Conservation (phyloP, 1,140 invertebrate genomes). For the Yoshiicerus persimilis region DNA sequence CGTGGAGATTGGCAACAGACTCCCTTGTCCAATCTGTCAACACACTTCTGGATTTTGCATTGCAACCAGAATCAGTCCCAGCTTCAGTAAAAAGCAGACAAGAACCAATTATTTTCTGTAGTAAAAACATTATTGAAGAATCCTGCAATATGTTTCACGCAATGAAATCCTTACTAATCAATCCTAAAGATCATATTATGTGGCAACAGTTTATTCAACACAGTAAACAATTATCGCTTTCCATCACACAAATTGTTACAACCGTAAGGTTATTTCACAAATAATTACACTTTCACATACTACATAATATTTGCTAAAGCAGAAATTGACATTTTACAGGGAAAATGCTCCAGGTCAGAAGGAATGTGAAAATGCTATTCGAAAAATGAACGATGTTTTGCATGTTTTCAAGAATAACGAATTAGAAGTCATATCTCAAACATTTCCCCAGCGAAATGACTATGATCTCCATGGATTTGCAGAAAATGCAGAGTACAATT, state of each 20-base stretch:
- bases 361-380: constrained; percentile 84
- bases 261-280: constrained; percentile 67
- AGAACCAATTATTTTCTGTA: constrained; percentile 83
- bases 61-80: constrained; percentile 78
- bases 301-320: too few species aligned
- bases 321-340: constrained; percentile 58
- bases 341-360: constrained; percentile 94
- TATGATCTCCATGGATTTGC: constrained; percentile 80
- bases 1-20: constrained; percentile 77
- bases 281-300: too few species aligned
- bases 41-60: constrained; percentile 88
- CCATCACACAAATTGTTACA: constrained; percentile 89
- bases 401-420: constrained; percentile 80
- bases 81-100: constrained; percentile 92
- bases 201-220: constrained; percentile 92
- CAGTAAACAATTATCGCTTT: constrained; percentile 92
- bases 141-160: constrained; percentile 87
- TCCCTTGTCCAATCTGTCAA: constrained; percentile 89
- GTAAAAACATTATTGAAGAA: constrained; percentile 75
- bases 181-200: constrained; percentile 85
- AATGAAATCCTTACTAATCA: constrained; percentile 84
- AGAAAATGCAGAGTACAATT: constrained; percentile 56
- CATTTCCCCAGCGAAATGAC: constrained; percentile 68
- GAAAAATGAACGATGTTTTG: constrained; percentile 73
- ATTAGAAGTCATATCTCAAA: constrained; percentile 84